A percentile compares a stretch with the other conserved stretches of the same genome.
These are phyloP conservation scores for Botia almorhae DNA, from an alignment of 2,797 vertebrate genomes.

Conservation along the genomic window DNA sequence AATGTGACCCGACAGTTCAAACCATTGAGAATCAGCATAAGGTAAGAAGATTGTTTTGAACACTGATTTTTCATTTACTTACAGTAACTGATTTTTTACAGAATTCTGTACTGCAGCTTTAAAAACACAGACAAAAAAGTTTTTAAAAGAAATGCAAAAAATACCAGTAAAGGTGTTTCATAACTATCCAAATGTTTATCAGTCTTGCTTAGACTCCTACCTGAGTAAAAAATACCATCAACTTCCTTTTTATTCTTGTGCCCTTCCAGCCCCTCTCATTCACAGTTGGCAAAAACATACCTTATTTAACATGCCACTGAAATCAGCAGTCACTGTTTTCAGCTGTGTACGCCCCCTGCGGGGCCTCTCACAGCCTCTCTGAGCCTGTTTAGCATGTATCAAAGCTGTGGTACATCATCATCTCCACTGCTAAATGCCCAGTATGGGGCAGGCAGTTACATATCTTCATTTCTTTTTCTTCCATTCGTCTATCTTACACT, in stretches of 20 bases:
- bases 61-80: no score
- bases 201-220: background rate
- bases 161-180: background rate
- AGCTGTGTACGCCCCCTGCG: background rate
- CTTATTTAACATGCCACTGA: conserved; percentile 27
- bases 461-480: conserved; percentile 31
- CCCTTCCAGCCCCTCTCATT: conserved; percentile 6
- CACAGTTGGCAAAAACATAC: background rate
- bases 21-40: no score
- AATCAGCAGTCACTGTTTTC: conserved; percentile 30
- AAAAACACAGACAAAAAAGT: no score
- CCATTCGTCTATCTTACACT: conserved; percentile 17
- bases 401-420: conserved; percentile 28
- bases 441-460: conserved; percentile 21
- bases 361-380: conserved; percentile 24
- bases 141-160: no score
- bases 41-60: no score
- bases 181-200: background rate
- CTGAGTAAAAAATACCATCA: background rate
- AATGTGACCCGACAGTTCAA: no score
- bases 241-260: background rate
- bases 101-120: no score
- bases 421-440: conserved; percentile 44
- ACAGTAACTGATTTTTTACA: no score
- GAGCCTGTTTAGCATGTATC: conserved; percentile 51